Conservation (phyloP, 2,888 invertebrate genomes). For the Magallana nippona region DNA sequence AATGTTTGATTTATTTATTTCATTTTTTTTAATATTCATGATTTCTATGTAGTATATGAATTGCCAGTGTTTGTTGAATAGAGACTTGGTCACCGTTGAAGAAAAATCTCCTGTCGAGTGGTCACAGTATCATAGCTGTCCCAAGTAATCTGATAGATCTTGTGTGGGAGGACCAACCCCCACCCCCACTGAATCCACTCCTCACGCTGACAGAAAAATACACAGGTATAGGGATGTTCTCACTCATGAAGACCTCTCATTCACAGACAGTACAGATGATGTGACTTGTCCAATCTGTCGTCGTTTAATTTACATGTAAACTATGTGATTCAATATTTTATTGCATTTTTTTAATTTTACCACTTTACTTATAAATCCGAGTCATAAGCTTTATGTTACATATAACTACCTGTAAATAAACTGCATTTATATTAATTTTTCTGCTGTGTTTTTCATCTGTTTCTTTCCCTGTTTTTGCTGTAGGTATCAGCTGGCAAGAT, state of each 20-base stretch:
- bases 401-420: too few relatives aligned
- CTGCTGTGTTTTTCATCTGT: too few relatives aligned
- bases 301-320: too few relatives aligned
- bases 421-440: too few relatives aligned
- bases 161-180: slow-evolving; percentile 81
- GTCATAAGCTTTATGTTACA: too few relatives aligned
- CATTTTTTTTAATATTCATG: not conserved
- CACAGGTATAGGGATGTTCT: slow-evolving; percentile 70
- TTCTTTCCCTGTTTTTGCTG: too few relatives aligned
- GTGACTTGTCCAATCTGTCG: too few relatives aligned
- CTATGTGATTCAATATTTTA: too few relatives aligned
- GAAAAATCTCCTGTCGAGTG: slow-evolving; percentile 65
- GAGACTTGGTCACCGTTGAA: slow-evolving; percentile 71
- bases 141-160: slow-evolving; percentile 78
- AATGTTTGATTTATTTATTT: not conserved
- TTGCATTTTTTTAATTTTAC: too few relatives aligned
- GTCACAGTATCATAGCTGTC: slow-evolving; percentile 68
- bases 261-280: not conserved
- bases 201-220: slow-evolving; percentile 67
- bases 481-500: slow-evolving; percentile 87
- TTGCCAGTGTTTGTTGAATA: slow-evolving; percentile 55
- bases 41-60: too few relatives aligned
- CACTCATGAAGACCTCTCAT: too few relatives aligned
- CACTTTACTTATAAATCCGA: too few relatives aligned
- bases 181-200: slow-evolving; percentile 68